Conservation (phyloP, 2,888 invertebrate genomes). For the Liposcelis brunnea region DNA sequence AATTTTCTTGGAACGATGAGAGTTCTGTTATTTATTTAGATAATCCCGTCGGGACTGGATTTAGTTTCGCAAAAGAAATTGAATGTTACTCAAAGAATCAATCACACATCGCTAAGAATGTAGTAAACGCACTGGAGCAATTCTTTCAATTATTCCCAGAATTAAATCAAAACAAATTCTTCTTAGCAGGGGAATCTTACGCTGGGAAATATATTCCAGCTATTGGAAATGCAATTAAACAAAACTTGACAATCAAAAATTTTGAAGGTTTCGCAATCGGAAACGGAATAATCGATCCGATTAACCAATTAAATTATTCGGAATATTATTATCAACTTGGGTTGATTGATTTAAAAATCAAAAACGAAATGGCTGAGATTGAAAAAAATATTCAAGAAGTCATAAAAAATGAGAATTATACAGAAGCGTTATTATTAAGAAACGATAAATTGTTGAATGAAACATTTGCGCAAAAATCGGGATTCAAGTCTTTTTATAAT, state of each 20-base stretch:
- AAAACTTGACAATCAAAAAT: slow-evolving; percentile 45
- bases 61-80: slow-evolving; percentile 64
- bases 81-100: slow-evolving; percentile 63
- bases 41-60: slow-evolving; percentile 85
- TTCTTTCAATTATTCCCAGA: slow-evolving; percentile 70
- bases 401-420: background rate
- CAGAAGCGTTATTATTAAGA: background rate
- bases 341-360: slow-evolving; percentile 35
- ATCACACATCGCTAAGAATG: slow-evolving; percentile 57
- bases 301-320: slow-evolving; percentile 57
- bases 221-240: slow-evolving; percentile 51
- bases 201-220: slow-evolving; percentile 69
- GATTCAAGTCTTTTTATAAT: background rate
- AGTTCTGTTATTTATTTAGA: slow-evolving; percentile 78
- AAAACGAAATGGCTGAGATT: slow-evolving; percentile 18
- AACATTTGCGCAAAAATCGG: slow-evolving; percentile 18
- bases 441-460: slow-evolving; percentile 19
- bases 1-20: slow-evolving; percentile 60
- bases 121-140: slow-evolving; percentile 57
- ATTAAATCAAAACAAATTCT: slow-evolving; percentile 56
- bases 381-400: background rate
- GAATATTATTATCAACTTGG: slow-evolving; percentile 65
- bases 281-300: slow-evolving; percentile 62
- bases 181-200: slow-evolving; percentile 77
- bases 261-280: slow-evolving; percentile 45